Base-by-base conservation (phyloP, 2,797 vertebrate species). In the Salarias fasciatus region DNA sequence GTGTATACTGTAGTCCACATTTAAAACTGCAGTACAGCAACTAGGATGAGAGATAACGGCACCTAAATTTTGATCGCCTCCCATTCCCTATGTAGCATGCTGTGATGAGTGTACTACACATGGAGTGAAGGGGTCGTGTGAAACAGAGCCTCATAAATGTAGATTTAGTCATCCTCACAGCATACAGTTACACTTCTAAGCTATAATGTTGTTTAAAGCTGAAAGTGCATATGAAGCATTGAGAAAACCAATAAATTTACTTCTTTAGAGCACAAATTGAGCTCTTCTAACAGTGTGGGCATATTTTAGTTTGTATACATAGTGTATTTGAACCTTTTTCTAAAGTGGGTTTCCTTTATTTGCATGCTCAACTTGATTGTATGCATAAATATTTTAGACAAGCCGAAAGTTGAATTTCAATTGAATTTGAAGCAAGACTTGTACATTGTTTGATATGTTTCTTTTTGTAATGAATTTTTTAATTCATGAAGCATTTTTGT, bases 401-500 rank as follows among this genome's bases (percentile, higher is more conserved):
- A 96, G 94, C 94, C 72, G 94, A 97, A 96, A 95, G 94, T 95
- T 97, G 93, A 95, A 97, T 98, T 97, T 96, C 94, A 90, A 96
- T 96, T 95, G 93, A 95, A 96, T 96, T 97, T 96, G 95, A 94
- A 97, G 93, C 94, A 95, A 94, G 94, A 95, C 95, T 97, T 98
- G 95, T 97, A 98, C 95, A 99, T 98, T 95, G 96, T 98, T 98
- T 97, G 95, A 98, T 98, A 98, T 96, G 95, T 97, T 98, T 96
- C 89, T 93, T 94, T 97, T 98, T 98, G 95, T 97, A 98, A 97
- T 95, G 94, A 93, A 96, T 99, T 99, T 99, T 90, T 98, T 98
- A 98, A 99, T 98, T 99, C 97, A 98, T 98, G 95, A 97, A 95
- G 95, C 96, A 97, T 98, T 99, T 98, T 99, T 99, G 96, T 99